These are phyloP conservation scores for Diglossa brunneiventris DNA, from an alignment of 2,113 vertebrate species.

Conservation along the genomic window DNA sequence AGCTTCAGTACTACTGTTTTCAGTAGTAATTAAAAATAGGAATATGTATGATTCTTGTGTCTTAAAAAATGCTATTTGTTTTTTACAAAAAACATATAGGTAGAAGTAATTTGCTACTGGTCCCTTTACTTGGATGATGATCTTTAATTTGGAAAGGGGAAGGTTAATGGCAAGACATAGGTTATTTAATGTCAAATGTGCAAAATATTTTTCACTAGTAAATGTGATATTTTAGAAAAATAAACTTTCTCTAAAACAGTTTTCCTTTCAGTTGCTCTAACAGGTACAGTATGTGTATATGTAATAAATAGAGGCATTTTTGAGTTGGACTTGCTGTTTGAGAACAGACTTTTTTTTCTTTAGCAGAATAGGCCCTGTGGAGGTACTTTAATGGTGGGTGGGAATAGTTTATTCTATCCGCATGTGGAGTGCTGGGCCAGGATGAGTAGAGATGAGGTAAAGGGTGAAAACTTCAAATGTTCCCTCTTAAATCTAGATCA, in stretches of 20 bases:
- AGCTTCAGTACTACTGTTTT: neutral
- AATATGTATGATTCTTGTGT: neutral
- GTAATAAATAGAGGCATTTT: neutral
- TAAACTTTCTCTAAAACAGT: neutral
- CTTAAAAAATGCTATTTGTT: neutral
- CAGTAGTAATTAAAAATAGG: neutral
- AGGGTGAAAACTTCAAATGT: neutral
- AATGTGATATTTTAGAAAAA: slow-evolving; percentile 15
- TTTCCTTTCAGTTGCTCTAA: neutral
- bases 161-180: neutral
- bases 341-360: neutral
- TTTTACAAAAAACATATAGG: neutral
- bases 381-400: neutral
- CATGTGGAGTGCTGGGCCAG: neutral
- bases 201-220: neutral
- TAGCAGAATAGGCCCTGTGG: neutral
- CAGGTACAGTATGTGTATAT: neutral
- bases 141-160: neutral
- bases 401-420: neutral
- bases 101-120: neutral
- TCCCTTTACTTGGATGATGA: neutral
- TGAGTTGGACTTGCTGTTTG: neutral
- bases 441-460: neutral
- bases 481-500: neutral
- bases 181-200: neutral